These are phyloP conservation scores for Timema cristinae DNA, from an alignment of 2,888 invertebrate genomes.

Conservation along the genomic window DNA sequence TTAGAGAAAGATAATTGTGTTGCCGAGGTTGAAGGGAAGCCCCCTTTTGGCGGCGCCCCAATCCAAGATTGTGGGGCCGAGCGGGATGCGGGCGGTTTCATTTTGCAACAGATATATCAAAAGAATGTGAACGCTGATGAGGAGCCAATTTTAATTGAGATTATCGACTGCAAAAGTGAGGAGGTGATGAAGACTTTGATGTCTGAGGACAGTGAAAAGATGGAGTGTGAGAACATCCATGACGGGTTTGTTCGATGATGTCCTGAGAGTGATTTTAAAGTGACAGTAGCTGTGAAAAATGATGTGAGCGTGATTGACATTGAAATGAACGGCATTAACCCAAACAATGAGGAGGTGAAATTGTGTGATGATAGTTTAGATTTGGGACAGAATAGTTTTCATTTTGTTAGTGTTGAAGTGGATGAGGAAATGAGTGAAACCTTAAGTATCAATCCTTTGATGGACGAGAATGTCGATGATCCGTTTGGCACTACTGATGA, in stretches of 20 bases:
- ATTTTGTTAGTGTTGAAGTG: slow-evolving; percentile 17
- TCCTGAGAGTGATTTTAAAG: too few species aligned
- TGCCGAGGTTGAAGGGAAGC: too few species aligned
- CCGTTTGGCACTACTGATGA: slow-evolving; percentile 7
- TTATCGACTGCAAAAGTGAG: slow-evolving; percentile 4
- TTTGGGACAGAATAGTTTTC: neutral
- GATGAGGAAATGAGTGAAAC: neutral
- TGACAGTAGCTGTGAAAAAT: too few species aligned
- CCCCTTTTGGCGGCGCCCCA: too few species aligned
- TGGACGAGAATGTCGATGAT: slow-evolving; percentile 14
- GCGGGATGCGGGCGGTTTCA: neutral
- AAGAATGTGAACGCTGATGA: neutral
- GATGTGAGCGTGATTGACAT: too few species aligned
- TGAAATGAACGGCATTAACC: too few species aligned
- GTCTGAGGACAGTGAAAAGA: neutral
- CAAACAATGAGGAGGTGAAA: too few species aligned
- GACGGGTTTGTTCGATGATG: too few species aligned
- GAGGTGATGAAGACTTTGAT: neutral
- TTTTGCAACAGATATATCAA: neutral
- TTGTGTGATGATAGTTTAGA: neutral
- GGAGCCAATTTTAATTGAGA: neutral
- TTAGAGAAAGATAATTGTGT: neutral
- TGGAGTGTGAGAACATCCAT: neutral
- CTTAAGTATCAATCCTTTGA: neutral
- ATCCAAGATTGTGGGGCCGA: too few species aligned